Percentiles rank a stretch among this genome's conserved stretches.
Conservation (phyloP, 2,113 vertebrate genomes). For the Actenoides lindsayi region DNA sequence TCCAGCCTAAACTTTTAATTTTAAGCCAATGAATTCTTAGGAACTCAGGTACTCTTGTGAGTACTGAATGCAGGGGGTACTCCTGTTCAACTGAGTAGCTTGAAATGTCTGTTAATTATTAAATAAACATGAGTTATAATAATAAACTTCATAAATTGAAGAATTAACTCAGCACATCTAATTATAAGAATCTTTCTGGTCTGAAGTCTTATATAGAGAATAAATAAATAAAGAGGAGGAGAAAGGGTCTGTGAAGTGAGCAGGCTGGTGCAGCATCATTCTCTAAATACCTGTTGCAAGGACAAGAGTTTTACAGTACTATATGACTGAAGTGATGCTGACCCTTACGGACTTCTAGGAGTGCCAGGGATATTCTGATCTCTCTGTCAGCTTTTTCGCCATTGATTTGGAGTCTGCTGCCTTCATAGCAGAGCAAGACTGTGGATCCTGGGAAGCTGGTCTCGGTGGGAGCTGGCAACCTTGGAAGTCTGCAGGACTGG, state of each 20-base stretch:
- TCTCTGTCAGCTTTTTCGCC: neutral
- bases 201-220: neutral
- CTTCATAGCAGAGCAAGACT: too few species aligned
- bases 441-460: neutral
- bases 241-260: neutral
- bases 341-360: neutral
- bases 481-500: neutral
- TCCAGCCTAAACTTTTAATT: neutral
- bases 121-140: neutral
- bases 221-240: neutral
- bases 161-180: neutral
- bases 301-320: neutral
- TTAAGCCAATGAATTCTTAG: neutral
- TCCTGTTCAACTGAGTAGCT: neutral
- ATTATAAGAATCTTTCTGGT: neutral
- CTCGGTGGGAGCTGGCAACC: neutral
- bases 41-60: neutral
- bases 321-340: neutral
- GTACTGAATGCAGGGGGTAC: too few species aligned
- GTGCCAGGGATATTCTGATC: neutral
- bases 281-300: fast-evolving
- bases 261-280: neutral
- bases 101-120: neutral
- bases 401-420: neutral
- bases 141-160: neutral